phyloP scores from a whole-genome alignment of 2,888 invertebrate species.

The Chironomus tentans region DNA sequence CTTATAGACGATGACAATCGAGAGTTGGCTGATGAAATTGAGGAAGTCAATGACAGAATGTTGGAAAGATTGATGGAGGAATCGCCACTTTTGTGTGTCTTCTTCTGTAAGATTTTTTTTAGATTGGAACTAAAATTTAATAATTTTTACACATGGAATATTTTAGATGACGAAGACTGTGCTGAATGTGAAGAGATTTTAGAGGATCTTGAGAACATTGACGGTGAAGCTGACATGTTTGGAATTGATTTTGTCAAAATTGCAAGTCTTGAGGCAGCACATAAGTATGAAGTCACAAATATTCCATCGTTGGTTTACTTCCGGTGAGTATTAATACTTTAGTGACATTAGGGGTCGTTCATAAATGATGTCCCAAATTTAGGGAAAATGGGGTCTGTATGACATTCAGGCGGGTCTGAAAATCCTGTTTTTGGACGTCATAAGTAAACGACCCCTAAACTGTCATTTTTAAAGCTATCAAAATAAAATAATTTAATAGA shows the following conservation, averaged over 20 bases:
- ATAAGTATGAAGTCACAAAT: conserved; percentile 71
- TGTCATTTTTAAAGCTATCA: no score
- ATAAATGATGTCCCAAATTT: no score
- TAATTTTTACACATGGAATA: not conserved
- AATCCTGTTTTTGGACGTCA: no score
- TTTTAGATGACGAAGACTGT: conserved; percentile 77
- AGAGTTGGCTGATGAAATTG: conserved; percentile 87
- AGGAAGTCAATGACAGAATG: conserved; percentile 86
- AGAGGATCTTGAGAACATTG: conserved; percentile 84
- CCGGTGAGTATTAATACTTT: conserved; percentile 42
- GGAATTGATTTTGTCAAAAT: conserved; percentile 95
- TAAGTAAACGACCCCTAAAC: no score
- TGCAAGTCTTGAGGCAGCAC: conserved; percentile 69
- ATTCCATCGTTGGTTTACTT: conserved; percentile 83
- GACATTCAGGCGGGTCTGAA: no score
- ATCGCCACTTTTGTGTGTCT: conserved; percentile 80
- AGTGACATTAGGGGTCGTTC: not conserved
- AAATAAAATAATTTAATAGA: no score
- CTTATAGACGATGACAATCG: conserved; percentile 86
- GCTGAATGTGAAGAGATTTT: conserved; percentile 85
- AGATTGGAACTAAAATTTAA: not conserved
- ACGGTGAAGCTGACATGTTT: conserved; percentile 86
- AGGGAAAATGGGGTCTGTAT: no score
- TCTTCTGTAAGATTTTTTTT: conserved; percentile 69
- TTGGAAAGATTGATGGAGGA: conserved; percentile 72